Conservation (phyloP, 2,888 invertebrate genomes). For the Cartodere bifasciata region DNA sequence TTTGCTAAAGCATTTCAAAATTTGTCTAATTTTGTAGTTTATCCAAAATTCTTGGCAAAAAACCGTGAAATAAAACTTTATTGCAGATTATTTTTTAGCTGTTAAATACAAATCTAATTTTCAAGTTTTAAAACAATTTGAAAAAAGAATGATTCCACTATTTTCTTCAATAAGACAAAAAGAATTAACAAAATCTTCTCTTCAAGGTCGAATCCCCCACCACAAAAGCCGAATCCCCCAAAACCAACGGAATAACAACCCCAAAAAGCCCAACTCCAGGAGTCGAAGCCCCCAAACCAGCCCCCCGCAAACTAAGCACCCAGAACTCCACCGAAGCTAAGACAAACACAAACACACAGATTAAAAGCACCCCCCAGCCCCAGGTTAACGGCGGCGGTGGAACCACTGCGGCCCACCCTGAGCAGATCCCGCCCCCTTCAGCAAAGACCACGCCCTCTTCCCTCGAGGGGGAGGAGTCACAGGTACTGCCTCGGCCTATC, state of each 20-base stretch:
- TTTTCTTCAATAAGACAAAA: no score
- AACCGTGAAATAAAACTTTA: no score
- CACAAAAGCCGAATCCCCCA: slow-evolving; percentile 16
- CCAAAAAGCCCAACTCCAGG: slow-evolving; percentile 20
- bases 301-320: slow-evolving; percentile 31
- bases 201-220: no score
- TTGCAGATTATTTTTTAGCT: no score
- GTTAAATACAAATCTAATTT: no score
- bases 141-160: no score
- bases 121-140: no score
- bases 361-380: slow-evolving; percentile 4
- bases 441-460: slow-evolving; percentile 39
- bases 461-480: slow-evolving; percentile 38
- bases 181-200: no score
- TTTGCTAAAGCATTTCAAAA: no score
- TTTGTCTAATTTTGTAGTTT: no score
- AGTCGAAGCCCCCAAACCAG: slow-evolving; percentile 29
- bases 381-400: slow-evolving; percentile 3
- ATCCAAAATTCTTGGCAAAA: no score
- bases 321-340: slow-evolving; percentile 19
- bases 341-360: slow-evolving; percentile 3
- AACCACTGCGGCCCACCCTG: slow-evolving; percentile 20
- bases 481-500: slow-evolving; percentile 62
- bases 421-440: slow-evolving; percentile 29
- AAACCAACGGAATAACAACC: slow-evolving; percentile 30